Evolutionary conservation across 1,140 invertebrate species (phyloP).

Genomic region (Globodera ellingtonae): DNA sequence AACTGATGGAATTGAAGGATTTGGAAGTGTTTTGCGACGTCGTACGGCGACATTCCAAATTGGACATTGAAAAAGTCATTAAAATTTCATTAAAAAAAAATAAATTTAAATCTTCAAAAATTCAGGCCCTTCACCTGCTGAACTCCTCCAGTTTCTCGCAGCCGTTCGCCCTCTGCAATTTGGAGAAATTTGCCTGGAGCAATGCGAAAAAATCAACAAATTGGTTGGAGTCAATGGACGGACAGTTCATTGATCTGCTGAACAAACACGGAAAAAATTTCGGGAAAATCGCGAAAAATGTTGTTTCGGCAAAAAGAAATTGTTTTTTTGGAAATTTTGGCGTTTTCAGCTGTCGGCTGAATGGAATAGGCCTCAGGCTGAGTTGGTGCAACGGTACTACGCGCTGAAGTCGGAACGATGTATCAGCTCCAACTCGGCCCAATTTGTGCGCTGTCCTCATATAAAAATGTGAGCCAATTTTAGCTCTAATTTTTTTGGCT

Average conservation of each 20-base stretch:
- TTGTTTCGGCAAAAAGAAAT: neutral
- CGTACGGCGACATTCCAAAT: neutral
- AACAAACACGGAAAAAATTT: conserved; percentile 12
- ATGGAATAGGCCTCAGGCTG: neutral
- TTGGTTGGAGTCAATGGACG: neutral
- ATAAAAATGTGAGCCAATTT: neutral
- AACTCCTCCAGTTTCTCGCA: neutral
- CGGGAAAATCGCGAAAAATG: conserved; percentile 14
- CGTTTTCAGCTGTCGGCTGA: neutral
- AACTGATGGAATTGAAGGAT: neutral
- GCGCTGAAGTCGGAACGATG: neutral
- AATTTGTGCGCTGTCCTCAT: conserved; percentile 9
- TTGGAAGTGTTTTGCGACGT: neutral
- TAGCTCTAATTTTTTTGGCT: no score
- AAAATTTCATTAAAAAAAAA: no score
- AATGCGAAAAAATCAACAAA: neutral
- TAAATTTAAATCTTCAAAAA: no score
- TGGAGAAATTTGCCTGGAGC: neutral
- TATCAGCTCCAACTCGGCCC: neutral
- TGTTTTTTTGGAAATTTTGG: neutral
- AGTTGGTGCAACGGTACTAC: conserved; percentile 1
- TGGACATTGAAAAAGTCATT: neutral
- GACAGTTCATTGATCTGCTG: neutral
- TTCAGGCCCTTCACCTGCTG: neutral
- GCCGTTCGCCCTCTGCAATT: neutral